Base-by-base conservation (phyloP, 2,113 vertebrate genomes). In the Phalacrocorax carbo region DNA sequence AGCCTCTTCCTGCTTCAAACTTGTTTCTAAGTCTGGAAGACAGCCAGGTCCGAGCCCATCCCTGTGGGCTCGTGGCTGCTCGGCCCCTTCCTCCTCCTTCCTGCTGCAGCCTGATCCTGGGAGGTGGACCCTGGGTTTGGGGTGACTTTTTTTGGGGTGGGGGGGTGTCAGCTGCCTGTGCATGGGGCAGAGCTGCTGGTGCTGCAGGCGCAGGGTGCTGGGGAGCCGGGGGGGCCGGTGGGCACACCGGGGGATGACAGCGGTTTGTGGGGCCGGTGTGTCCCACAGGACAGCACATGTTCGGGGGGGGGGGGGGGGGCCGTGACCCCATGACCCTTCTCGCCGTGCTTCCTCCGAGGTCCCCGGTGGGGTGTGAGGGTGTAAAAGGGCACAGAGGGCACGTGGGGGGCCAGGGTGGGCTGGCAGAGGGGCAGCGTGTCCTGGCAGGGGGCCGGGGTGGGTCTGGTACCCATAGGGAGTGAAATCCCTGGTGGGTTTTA, bases 181-280 rank as follows among this genome's bases (percentile, higher is more conserved):
- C 58, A 2, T 3, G 15, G 58, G 44, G 68, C 2, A 27, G 49
- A 69, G 83, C 27, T 89, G 71, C n/a, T 8, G 77, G 21, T 46
- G 77, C 54, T 32, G 82, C 66, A 29, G 57, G 51, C 17, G 5
- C 1, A 2, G 58, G 61, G 25, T 58, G 73, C 69, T 77, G 0
- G 0, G 51, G 81, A 52, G 36, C 8, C 0, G 4, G 3, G 21
- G 42, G 30, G 22, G 12, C 57, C 7, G 20, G 30, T 42, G 85
- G 23, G 1, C 10, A 4, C 18, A 21, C 9, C 2, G 0, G 19
- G 40, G 34, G 3, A 16, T 1, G 0, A 0, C 0, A 5, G 72
- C 0, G 8, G 6, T 15, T 71, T 30, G 21, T 30, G 75, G 61
- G 46, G 18, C 13, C 0, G 3, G 38, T 0, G 5, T 55, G 65